A percentile compares a stretch with the other conserved stretches of the same genome.
Evolutionary conservation across 2,888 invertebrate species (phyloP).

Genomic region (Pristionchus mayeri): DNA sequence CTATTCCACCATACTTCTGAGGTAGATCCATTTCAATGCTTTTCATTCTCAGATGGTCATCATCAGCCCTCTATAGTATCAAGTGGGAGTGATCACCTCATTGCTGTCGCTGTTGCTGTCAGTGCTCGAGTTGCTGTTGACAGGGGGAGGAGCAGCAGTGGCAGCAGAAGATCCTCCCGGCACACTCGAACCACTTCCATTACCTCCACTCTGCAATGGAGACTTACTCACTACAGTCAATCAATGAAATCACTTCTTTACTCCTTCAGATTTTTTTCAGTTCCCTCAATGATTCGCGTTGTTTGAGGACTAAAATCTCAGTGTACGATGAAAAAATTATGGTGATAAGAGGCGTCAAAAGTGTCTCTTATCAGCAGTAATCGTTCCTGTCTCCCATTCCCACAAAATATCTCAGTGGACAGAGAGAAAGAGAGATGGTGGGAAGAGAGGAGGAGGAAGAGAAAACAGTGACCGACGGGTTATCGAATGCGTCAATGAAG

Average conservation of each 20-base stretch:
- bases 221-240: background rate
- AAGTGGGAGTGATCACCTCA: slow-evolving; percentile 21
- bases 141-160: background rate
- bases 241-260: background rate
- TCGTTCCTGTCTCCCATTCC: no score
- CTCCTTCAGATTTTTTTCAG: background rate
- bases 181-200: background rate
- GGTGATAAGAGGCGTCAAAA: slow-evolving; percentile 24
- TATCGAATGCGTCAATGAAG: background rate
- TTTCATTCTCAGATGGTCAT: no score
- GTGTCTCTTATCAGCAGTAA: background rate
- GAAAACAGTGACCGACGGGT: background rate
- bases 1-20: no score
- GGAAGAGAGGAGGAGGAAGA: background rate
- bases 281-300: no score
- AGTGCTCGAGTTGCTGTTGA: slow-evolving; percentile 28
- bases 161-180: background rate
- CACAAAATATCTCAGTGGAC: background rate
- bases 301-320: no score
- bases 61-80: no score
- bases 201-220: background rate
- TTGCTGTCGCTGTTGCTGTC: slow-evolving; percentile 42
- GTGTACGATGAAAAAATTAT: background rate
- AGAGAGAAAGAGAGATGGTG: background rate
- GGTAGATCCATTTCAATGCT: no score